A percentile compares a stretch with the other conserved stretches of the same genome.
These are phyloP conservation scores for Magallana nippona DNA, from an alignment of 2,888 invertebrate species.

Conservation along the genomic window DNA sequence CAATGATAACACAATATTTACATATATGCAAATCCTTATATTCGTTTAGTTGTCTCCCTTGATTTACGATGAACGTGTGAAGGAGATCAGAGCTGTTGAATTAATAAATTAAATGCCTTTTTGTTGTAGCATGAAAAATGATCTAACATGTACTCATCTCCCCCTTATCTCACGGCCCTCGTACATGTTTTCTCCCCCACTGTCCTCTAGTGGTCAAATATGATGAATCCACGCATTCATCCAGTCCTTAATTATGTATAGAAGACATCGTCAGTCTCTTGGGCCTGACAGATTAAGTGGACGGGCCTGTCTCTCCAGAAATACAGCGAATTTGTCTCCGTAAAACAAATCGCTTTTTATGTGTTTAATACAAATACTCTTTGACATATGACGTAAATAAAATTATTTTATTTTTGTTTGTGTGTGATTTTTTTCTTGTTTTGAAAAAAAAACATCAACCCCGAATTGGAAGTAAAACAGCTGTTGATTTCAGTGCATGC, in stretches of 20 bases:
- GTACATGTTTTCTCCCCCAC: not conserved
- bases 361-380: not conserved
- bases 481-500: too few relatives aligned
- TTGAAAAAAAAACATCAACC: too few relatives aligned
- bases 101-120: not conserved
- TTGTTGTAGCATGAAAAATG: slow-evolving; percentile 7
- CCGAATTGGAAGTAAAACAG: too few relatives aligned
- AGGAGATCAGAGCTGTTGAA: not conserved
- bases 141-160: not conserved
- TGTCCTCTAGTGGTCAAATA: not conserved
- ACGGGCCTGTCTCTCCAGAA: not conserved
- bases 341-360: not conserved
- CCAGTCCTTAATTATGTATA: slow-evolving; percentile 9
- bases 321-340: slow-evolving; percentile 12
- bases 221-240: slow-evolving; percentile 8
- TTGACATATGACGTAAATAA: too few relatives aligned
- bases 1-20: too few relatives aligned
- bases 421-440: too few relatives aligned
- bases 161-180: not conserved
- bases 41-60: not conserved
- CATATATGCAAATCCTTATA: too few relatives aligned
- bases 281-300: slow-evolving; percentile 8
- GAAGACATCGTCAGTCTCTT: not conserved
- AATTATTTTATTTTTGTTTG: too few relatives aligned
- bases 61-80: not conserved